Percentiles rank a stretch among this genome's conserved stretches.
Evolutionary conservation across 2,888 invertebrate species (phyloP).

Genomic region (Napeogenes sylphis): DNA sequence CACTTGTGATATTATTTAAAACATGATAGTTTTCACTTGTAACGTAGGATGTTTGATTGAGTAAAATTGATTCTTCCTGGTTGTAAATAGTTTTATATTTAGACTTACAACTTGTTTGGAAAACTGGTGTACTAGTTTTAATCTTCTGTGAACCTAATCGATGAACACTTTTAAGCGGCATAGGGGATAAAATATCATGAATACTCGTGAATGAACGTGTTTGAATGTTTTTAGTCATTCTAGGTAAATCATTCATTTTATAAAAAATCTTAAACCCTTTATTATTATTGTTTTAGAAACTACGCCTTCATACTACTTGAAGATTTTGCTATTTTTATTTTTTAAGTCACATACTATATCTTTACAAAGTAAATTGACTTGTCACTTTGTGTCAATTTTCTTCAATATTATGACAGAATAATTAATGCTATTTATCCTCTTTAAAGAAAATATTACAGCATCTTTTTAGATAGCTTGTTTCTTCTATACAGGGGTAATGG

Average conservation of each 20-base stretch:
- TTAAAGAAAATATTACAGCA: neutral
- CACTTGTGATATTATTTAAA: constrained; percentile 44
- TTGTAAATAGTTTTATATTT: constrained; percentile 9
- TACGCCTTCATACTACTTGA: neutral
- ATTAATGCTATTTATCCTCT: constrained; percentile 2
- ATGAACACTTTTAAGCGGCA: constrained; percentile 9
- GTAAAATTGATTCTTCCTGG: constrained; percentile 3
- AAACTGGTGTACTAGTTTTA: constrained; percentile 9
- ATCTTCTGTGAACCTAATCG: constrained; percentile 8
- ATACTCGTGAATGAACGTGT: constrained; percentile 52
- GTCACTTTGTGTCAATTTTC: neutral
- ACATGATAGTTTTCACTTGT: constrained; percentile 53
- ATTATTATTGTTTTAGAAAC: neutral
- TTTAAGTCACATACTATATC: constrained; percentile 4
- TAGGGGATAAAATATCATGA: constrained; percentile 44
- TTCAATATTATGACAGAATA: neutral
- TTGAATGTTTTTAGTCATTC: constrained; percentile 17
- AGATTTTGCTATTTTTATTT: constrained; percentile 15
- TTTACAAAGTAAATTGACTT: constrained; percentile 7
- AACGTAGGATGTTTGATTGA: constrained; percentile 36
- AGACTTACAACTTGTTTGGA: constrained; percentile 11
- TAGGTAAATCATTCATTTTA: constrained; percentile 10
- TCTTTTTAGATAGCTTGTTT: neutral
- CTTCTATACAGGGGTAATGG: neutral
- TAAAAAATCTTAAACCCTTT: neutral